Evolutionary conservation across 2,888 invertebrate species (phyloP).

Genomic region (Hirtodrosophila cameraria): DNA sequence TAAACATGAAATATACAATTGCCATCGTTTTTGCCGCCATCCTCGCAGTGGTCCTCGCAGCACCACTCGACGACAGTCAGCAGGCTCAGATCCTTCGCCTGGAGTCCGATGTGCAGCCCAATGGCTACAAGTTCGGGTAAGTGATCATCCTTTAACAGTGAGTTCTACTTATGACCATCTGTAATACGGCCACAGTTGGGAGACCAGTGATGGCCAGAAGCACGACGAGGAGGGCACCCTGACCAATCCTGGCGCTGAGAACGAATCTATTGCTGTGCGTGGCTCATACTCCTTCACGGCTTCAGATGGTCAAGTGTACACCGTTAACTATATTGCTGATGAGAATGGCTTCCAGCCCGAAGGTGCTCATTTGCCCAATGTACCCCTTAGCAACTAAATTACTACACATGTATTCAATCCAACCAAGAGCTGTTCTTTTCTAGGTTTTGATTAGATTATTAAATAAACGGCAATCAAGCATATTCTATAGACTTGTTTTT

Average conservation of each 20-base stretch:
- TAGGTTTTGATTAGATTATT: conserved; percentile 56
- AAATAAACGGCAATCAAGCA: conserved; percentile 65
- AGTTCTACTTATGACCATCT: too few relatives aligned
- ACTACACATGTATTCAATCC: background rate
- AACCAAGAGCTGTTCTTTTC: conserved; percentile 73
- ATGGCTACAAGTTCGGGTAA: conserved; percentile 87
- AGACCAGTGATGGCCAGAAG: conserved; percentile 85
- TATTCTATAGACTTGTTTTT: conserved; percentile 11
- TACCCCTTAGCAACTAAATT: conserved; percentile 56
- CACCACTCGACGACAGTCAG: conserved; percentile 52
- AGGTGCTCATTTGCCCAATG: conserved; percentile 82
- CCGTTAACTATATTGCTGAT: conserved; percentile 85
- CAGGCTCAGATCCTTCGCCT: conserved; percentile 71
- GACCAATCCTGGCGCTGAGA: conserved; percentile 85
- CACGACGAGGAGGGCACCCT: conserved; percentile 85
- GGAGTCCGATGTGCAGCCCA: conserved; percentile 85
- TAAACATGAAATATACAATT: conserved; percentile 77
- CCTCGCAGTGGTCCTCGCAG: conserved; percentile 77
- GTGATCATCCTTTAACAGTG: conserved; percentile 17
- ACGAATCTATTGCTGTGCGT: conserved; percentile 85
- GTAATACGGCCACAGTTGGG: conserved; percentile 47
- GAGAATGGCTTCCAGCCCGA: conserved; percentile 84
- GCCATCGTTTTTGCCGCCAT: conserved; percentile 77
- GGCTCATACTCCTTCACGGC: conserved; percentile 86
- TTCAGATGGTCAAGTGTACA: conserved; percentile 86